These are phyloP conservation scores for Pygoscelis antarcticus DNA, from an alignment of 2,113 vertebrate species.

Conservation along the genomic window DNA sequence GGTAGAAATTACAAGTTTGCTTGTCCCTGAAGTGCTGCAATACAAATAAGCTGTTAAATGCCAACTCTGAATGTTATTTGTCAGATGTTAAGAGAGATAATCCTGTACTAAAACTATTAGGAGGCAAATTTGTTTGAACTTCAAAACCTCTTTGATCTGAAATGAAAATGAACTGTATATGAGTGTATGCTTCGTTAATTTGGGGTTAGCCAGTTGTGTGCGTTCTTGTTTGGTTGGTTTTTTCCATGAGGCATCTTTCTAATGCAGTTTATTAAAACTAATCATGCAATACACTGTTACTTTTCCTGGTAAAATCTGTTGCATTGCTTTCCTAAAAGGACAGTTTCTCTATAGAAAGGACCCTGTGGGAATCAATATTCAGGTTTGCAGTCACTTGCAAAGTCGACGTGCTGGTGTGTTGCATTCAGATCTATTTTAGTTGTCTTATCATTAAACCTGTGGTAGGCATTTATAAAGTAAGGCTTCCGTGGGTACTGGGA, in stretches of 20 bases:
- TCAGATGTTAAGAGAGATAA: conserved; percentile 59
- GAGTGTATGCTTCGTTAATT: conserved; percentile 44
- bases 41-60: conserved; percentile 64
- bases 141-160: conserved; percentile 65
- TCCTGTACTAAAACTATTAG: conserved; percentile 61
- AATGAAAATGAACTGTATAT: conserved; percentile 58
- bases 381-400: conserved; percentile 17
- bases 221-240: not conserved
- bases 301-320: conserved; percentile 36
- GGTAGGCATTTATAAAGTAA: conserved; percentile 46
- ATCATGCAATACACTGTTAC: conserved; percentile 32
- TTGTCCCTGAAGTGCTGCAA: conserved; percentile 47
- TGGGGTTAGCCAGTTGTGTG: conserved; percentile 16
- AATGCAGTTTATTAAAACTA: conserved; percentile 67
- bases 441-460: conserved; percentile 64
- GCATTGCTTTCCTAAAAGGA: conserved; percentile 42
- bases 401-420: not conserved
- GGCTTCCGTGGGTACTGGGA: conserved; percentile 12
- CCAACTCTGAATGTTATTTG: conserved; percentile 51
- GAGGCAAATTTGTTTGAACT: conserved; percentile 59
- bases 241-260: not conserved
- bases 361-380: conserved; percentile 50
- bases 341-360: conserved; percentile 24
- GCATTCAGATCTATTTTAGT: conserved; percentile 43
- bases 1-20: conserved; percentile 54